A percentile compares a stretch with the other conserved stretches of the same genome.
Evolutionary conservation across 2,797 vertebrate genomes (phyloP).

Genomic region (Trachops cirrhosus): DNA sequence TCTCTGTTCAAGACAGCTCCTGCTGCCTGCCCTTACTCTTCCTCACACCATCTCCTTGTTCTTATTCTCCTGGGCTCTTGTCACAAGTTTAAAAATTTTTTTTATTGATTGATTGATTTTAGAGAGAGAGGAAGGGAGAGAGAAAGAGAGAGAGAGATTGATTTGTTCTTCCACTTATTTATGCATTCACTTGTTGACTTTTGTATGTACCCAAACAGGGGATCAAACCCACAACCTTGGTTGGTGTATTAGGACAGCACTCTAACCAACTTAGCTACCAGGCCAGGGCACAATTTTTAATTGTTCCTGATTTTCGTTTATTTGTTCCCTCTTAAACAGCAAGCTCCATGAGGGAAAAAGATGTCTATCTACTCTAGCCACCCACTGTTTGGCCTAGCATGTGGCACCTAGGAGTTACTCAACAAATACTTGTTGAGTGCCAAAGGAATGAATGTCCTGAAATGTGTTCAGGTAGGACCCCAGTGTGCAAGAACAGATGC

Average conservation of each 20-base stretch:
- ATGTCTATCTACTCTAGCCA: not conserved
- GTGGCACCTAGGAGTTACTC: not conserved
- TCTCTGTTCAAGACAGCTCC: not conserved
- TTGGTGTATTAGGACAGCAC: not conserved
- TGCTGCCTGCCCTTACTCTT: not conserved
- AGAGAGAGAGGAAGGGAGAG: not conserved
- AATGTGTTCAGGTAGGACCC: not conserved
- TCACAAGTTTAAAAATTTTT: not conserved
- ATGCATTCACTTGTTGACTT: not conserved
- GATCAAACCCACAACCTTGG: not conserved
- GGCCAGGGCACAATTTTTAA: not conserved
- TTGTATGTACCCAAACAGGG: not conserved
- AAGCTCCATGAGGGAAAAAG: not conserved
- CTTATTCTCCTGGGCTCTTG: not conserved
- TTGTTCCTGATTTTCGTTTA: not conserved
- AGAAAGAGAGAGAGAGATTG: not conserved
- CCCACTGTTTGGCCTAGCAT: not conserved
- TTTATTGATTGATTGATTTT: not conserved
- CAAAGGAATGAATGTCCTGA: not conserved
- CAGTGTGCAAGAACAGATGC: not conserved
- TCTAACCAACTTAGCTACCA: not conserved
- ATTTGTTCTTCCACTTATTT: not conserved
- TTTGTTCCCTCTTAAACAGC: not conserved
- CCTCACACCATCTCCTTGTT: not conserved
- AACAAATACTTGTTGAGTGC: not conserved